phyloP scores from a whole-genome alignment of 2,888 invertebrate species.

The Philopedon plagiatum region DNA sequence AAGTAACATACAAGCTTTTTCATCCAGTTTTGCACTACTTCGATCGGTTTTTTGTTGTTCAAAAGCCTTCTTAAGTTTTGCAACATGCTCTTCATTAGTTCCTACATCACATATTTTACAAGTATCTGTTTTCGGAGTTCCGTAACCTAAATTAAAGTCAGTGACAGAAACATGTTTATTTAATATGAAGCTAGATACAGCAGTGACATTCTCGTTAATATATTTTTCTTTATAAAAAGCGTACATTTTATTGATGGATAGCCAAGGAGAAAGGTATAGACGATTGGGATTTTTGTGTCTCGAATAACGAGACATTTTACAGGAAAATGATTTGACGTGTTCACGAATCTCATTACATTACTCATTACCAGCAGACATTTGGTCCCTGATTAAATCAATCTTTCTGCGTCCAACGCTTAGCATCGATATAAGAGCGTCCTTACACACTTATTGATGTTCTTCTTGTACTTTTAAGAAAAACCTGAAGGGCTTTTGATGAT shows the following conservation, averaged over 20 bases:
- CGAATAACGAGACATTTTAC: too few relatives aligned
- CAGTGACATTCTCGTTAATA: conserved; percentile 21
- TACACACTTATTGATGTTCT: conserved; percentile 12
- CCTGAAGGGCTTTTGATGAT: conserved; percentile 13
- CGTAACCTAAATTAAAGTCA: conserved; percentile 14
- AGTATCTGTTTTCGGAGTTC: conserved; percentile 33
- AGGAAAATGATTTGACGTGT: neutral
- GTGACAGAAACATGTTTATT: conserved; percentile 10
- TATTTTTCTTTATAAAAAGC: conserved; percentile 28
- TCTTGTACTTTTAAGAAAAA: conserved; percentile 12
- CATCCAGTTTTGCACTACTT: neutral
- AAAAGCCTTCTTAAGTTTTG: conserved; percentile 27
- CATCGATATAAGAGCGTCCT: conserved; percentile 12
- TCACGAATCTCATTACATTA: neutral
- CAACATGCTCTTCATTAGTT: conserved; percentile 30
- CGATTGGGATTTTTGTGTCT: too few relatives aligned
- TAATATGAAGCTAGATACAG: conserved; percentile 12
- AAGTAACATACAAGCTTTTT: conserved; percentile 4
- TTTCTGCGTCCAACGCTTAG: conserved; percentile 19
- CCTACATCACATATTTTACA: conserved; percentile 22
- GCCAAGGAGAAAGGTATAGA: too few relatives aligned
- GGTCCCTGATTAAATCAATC: conserved; percentile 20
- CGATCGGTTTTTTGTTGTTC: conserved; percentile 31
- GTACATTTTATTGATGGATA: conserved; percentile 35
- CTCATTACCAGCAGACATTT: conserved; percentile 12